These are phyloP conservation scores for Oncorhynchus tshawytscha DNA, from an alignment of 2,113 vertebrate genomes.

Conservation along the genomic window DNA sequence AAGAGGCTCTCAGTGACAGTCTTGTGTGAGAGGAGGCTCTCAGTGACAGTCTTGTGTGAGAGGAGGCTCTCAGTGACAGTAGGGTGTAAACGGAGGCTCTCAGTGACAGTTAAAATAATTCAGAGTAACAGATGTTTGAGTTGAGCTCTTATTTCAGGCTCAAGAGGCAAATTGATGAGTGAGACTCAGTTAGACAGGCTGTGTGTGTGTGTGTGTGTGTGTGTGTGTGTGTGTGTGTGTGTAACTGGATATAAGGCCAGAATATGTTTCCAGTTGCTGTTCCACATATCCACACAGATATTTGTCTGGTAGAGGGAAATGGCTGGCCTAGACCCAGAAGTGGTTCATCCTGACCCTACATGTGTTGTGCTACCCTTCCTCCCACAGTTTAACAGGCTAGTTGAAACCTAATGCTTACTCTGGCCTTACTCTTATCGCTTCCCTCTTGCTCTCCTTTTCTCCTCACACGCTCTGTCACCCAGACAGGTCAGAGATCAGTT, in stretches of 20 bases:
- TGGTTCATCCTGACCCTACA: slow-evolving; percentile 40
- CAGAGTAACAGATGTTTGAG: slow-evolving; percentile 2
- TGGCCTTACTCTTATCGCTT: slow-evolving; percentile 48
- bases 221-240: background rate
- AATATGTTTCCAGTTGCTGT: slow-evolving; percentile 49
- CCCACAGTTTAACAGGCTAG: slow-evolving; percentile 32
- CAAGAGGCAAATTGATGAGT: slow-evolving; percentile 17
- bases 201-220: background rate
- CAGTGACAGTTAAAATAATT: too few relatives aligned
- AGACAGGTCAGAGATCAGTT: slow-evolving; percentile 54
- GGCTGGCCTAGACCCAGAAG: slow-evolving; percentile 21
- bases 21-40: too few relatives aligned
- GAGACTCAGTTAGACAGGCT: background rate
- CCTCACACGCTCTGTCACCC: slow-evolving; percentile 36
- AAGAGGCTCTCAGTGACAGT: too few relatives aligned
- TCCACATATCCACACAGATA: slow-evolving; percentile 33
- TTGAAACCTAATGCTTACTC: slow-evolving; percentile 50
- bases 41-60: too few relatives aligned
- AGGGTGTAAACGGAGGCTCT: too few relatives aligned
- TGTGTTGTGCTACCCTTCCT: slow-evolving; percentile 38
- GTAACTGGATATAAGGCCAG: slow-evolving; percentile 29
- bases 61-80: too few relatives aligned
- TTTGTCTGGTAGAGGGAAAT: slow-evolving; percentile 29
- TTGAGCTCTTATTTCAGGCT: slow-evolving; percentile 34
- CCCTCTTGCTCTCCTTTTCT: too few relatives aligned